phyloP scores from a whole-genome alignment of 2,797 vertebrate genomes.

The Phoeniculus purpureus region DNA sequence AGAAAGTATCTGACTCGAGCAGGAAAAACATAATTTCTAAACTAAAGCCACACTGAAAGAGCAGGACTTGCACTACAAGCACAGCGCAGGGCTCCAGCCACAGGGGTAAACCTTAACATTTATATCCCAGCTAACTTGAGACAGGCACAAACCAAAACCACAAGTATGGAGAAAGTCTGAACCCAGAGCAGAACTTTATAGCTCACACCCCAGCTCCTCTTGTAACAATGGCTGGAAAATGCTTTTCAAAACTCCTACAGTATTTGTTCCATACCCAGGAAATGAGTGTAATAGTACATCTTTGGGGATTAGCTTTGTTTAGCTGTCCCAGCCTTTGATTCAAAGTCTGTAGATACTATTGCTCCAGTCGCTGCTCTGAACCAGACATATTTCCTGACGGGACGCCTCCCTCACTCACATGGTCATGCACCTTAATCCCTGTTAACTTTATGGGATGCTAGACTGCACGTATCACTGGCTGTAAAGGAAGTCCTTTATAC shows the following conservation, averaged over 20 bases:
- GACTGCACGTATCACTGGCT: not conserved
- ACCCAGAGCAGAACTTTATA: constrained; percentile 7
- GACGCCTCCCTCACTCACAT: not conserved
- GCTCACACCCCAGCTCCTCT: not conserved
- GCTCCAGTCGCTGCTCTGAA: not conserved
- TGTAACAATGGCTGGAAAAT: constrained; percentile 53
- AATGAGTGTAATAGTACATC: constrained; percentile 16
- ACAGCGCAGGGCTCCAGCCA: not conserved
- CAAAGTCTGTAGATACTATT: constrained; percentile 16
- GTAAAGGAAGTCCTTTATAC: not conserved
- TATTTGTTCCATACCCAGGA: constrained; percentile 53
- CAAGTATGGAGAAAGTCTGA: constrained; percentile 47
- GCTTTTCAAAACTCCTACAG: not conserved
- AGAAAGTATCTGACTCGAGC: not conserved
- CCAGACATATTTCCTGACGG: not conserved
- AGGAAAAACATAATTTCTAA: not conserved
- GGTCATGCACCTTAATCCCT: constrained; percentile 45
- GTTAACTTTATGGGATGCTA: constrained; percentile 30
- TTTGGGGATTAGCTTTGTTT: constrained; percentile 48
- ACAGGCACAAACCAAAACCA: constrained; percentile 49
- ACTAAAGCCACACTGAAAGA: not conserved
- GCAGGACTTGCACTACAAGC: not conserved
- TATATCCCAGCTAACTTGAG: constrained; percentile 36
- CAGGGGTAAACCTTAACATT: constrained; percentile 8
- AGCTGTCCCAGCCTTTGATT: constrained; percentile 41